These are phyloP conservation scores for Cetonia aurata DNA, from an alignment of 2,888 invertebrate genomes.

Conservation along the genomic window DNA sequence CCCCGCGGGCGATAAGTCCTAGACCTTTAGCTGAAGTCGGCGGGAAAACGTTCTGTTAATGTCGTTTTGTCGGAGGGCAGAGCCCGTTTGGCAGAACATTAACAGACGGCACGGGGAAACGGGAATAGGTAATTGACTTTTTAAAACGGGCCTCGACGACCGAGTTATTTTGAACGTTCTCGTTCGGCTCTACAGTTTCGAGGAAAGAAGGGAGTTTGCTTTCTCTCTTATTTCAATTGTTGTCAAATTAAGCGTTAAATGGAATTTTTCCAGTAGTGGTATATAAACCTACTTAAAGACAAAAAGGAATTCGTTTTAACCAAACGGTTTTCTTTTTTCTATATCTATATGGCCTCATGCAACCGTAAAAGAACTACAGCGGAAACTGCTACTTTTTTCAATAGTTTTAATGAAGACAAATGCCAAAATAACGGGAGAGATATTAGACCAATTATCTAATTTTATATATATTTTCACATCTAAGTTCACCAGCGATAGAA, in stretches of 20 bases:
- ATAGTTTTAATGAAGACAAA: too few relatives aligned
- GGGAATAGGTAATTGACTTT: conserved; percentile 63
- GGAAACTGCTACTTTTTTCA: too few relatives aligned
- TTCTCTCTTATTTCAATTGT: conserved; percentile 37
- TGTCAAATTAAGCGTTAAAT: conserved; percentile 37
- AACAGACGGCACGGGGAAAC: conserved; percentile 53
- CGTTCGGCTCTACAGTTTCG: too few relatives aligned
- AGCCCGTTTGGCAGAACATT: conserved; percentile 56
- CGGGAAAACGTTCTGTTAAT: conserved; percentile 60
- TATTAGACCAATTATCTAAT: too few relatives aligned
- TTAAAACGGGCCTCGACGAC: conserved; percentile 55
- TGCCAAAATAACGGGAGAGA: too few relatives aligned
- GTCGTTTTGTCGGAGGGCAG: conserved; percentile 59
- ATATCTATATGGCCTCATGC: too few relatives aligned
- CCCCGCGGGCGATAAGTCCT: conserved; percentile 50
- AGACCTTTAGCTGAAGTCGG: conserved; percentile 52
- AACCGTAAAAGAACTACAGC: too few relatives aligned
- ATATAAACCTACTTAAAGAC: too few relatives aligned
- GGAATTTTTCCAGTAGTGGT: neutral
- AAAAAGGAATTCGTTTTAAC: too few relatives aligned
- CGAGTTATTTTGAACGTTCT: conserved; percentile 49
- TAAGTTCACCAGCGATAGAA: too few relatives aligned
- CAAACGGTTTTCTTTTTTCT: too few relatives aligned
- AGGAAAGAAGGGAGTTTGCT: neutral
- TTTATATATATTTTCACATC: too few relatives aligned